Evolutionary conservation across 2,888 invertebrate genomes (phyloP).

Genomic region (Lampropteryx suffumata): DNA sequence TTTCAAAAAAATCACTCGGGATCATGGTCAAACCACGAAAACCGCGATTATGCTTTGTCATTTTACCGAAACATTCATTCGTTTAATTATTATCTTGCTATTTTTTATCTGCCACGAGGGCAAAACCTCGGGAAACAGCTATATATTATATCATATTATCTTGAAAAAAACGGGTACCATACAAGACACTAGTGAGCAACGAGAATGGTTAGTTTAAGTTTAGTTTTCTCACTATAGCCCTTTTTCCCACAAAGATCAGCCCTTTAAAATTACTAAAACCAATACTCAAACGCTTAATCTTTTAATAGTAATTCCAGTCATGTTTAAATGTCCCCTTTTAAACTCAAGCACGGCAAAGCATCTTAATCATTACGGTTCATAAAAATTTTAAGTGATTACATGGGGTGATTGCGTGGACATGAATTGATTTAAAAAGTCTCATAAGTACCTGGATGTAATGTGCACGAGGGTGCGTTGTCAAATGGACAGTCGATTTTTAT

Average conservation of each 20-base stretch:
- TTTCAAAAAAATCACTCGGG: too few species aligned
- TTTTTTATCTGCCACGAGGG: too few species aligned
- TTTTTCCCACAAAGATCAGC: constrained; percentile 23
- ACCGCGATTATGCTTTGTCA: too few species aligned
- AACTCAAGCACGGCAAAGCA: constrained; percentile 64
- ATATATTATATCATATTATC: too few species aligned
- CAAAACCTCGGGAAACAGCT: too few species aligned
- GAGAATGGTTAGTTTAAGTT: too few species aligned
- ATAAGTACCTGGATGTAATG: constrained; percentile 58
- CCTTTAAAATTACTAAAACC: constrained; percentile 17
- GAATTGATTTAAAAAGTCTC: constrained; percentile 75
- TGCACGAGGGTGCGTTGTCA: constrained; percentile 43
- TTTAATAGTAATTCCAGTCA: constrained; percentile 74
- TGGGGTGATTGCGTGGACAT: constrained; percentile 70
- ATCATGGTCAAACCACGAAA: too few species aligned
- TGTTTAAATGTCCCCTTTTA: constrained; percentile 56
- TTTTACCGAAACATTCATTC: too few species aligned
- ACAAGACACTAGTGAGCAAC: too few species aligned
- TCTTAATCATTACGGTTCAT: constrained; percentile 82
- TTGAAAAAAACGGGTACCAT: too few species aligned
- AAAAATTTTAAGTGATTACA: constrained; percentile 81
- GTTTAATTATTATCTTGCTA: too few species aligned
- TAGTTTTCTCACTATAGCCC: too few species aligned
- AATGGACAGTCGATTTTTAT: constrained; percentile 32
- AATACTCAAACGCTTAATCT: constrained; percentile 57